Evolutionary conservation across 2,888 invertebrate species (phyloP), one percentile per base, ranked within the genome.

Genomic region (Hypercompe scribonia): DNA sequence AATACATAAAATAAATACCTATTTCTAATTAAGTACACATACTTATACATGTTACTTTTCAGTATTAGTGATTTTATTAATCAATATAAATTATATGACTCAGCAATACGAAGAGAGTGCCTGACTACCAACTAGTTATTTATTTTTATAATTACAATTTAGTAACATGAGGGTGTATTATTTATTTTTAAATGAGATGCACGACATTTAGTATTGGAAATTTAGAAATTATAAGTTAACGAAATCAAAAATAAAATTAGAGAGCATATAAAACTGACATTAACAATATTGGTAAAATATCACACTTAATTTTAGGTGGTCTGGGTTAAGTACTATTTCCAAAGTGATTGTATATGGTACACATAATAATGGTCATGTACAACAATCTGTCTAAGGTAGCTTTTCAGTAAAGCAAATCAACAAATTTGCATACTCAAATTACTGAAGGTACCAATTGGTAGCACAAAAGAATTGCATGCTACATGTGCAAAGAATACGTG

Each of bases 11-110:
- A 91, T 91, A 92, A 93, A 93, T 92, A 91, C 88, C 91, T 93
- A 94, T 91, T 90, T 90, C 94, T 95, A 95, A 94, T 95, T 95
- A 95, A 95, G 95, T 95, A 95, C 95, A 94, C 81, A 85, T 86
- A 85, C 79, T 79, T 86, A 86, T 82, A 83, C 83, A 84, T 81
- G 88, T 86, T 85, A 86, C 86, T 87, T 82, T 87, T 88, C 77
- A 83, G 87, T 84, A 81, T 84, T 80, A 77, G 73, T 80, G 80
- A 79, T 85, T 81, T 79, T 81, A 83, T 79, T 82, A 78, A 82
- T 79, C 79, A 80, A 88, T 90, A 89, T 90, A 90, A 91, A 91
- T 90, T 90, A 92, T 90, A 93, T 92, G 91, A 92, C 91, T 92
- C 91, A 89, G 89, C 88, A 90, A 91, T 86, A 87, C 79, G 80